Percentiles rank a stretch among this genome's conserved stretches.
Conservation (phyloP, 1,140 invertebrate species). For the Samia ricini region DNA sequence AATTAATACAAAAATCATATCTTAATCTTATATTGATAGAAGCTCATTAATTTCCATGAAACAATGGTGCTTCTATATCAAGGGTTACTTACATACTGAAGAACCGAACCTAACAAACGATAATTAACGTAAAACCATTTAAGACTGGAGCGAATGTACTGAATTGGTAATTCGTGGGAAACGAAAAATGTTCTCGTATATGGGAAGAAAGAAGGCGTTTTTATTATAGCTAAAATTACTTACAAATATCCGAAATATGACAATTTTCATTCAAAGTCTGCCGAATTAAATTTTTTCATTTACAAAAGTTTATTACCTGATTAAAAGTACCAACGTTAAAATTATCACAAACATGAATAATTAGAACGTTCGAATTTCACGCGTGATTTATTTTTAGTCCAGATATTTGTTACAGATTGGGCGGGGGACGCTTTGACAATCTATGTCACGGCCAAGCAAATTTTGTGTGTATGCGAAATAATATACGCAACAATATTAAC, state of each 20-base stretch:
- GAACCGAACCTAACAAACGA: not conserved
- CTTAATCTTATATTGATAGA: too few species aligned
- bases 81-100: not conserved
- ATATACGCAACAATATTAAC: slow-evolving; percentile 7
- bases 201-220: not conserved
- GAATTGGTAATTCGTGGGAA: slow-evolving; percentile 1
- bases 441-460: slow-evolving; percentile 1
- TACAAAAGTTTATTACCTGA: too few species aligned
- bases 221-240: not conserved
- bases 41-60: not conserved
- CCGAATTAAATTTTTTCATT: too few species aligned
- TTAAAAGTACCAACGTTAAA: not conserved
- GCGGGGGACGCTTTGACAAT: not conserved
- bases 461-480: not conserved
- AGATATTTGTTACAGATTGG: not conserved
- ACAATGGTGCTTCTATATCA: not conserved
- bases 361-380: too few species aligned
- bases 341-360: not conserved
- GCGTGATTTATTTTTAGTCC: not conserved
- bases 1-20: not conserved
- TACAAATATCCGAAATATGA: not conserved
- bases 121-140: not conserved
- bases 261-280: too few species aligned
- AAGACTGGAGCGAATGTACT: not conserved
- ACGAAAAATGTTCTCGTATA: not conserved